Conservation (phyloP, 30 jellyfish, hydroid and myxozoan genomes). For the Turritopsis dohrnii region DNA sequence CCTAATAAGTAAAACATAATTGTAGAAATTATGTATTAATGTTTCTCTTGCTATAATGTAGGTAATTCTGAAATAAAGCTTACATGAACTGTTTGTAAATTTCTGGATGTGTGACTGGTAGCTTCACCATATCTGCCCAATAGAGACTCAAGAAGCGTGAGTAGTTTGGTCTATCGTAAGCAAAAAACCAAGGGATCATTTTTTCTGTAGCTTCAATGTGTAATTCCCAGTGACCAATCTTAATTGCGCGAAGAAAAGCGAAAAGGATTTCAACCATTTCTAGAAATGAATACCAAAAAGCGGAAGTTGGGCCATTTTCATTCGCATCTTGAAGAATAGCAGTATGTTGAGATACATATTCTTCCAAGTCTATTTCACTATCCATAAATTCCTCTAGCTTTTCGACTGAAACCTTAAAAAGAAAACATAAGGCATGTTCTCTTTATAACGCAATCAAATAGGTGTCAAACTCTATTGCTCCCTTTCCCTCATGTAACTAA, state of each 20-base stretch:
- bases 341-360: no score
- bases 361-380: no score
- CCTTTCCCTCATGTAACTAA: not conserved
- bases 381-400: no score
- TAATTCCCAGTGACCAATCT: not conserved
- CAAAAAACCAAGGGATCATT: conserved; percentile 34
- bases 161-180: conserved; percentile 37
- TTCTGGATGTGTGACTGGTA: not conserved
- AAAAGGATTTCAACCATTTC: not conserved
- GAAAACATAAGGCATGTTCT: no score
- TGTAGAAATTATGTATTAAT: not conserved
- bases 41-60: no score
- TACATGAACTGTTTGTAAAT: not conserved
- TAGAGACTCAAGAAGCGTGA: conserved; percentile 27
- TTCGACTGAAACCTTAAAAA: no score
- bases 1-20: not conserved
- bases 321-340: no score
- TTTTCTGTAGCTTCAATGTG: conserved; percentile 19
- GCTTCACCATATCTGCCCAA: not conserved
- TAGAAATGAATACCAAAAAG: not conserved
- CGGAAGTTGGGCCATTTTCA: no score
- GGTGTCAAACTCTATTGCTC: no score
- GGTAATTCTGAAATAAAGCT: no score
- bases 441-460: no score
- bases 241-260: not conserved